Evolutionary conservation across 2,888 invertebrate genomes (phyloP).

Genomic region (Formica aserva): DNA sequence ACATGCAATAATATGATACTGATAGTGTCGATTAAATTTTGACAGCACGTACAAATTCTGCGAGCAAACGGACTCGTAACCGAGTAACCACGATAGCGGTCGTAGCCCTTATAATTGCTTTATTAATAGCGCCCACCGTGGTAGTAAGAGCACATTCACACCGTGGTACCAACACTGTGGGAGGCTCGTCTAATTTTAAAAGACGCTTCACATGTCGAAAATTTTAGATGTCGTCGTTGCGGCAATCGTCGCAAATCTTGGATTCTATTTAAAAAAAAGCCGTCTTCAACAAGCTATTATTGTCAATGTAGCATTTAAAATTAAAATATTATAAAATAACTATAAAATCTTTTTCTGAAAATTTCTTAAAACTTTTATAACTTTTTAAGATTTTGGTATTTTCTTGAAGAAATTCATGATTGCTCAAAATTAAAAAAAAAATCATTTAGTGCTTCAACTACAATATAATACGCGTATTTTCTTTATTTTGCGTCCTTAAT

Average conservation of each 20-base stretch:
- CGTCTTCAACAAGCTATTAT: neutral
- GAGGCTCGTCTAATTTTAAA: slow-evolving; percentile 74
- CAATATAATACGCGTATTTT: neutral
- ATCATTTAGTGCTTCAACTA: neutral
- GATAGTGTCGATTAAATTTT: slow-evolving; percentile 9
- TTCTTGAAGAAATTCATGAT: neutral
- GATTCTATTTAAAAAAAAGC: neutral
- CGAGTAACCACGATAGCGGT: slow-evolving; percentile 60
- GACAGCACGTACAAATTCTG: slow-evolving; percentile 29
- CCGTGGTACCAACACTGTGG: slow-evolving; percentile 62
- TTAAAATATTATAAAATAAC: neutral
- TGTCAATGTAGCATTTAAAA: neutral
- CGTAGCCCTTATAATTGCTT: slow-evolving; percentile 74
- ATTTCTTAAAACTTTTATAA: neutral
- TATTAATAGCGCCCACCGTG: slow-evolving; percentile 70
- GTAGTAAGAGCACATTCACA: slow-evolving; percentile 67
- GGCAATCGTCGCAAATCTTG: neutral
- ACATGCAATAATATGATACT: neutral
- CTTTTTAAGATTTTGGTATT: neutral
- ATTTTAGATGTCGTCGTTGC: slow-evolving; percentile 25
- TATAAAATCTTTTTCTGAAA: neutral
- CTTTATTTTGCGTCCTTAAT: neutral
- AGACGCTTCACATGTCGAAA: slow-evolving; percentile 50
- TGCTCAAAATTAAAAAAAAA: neutral
- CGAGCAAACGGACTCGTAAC: slow-evolving; percentile 40